A percentile compares a stretch with the other conserved stretches of the same genome.
Evolutionary conservation across 1,140 invertebrate genomes (phyloP).

Genomic region (Drosophila subobscura): DNA sequence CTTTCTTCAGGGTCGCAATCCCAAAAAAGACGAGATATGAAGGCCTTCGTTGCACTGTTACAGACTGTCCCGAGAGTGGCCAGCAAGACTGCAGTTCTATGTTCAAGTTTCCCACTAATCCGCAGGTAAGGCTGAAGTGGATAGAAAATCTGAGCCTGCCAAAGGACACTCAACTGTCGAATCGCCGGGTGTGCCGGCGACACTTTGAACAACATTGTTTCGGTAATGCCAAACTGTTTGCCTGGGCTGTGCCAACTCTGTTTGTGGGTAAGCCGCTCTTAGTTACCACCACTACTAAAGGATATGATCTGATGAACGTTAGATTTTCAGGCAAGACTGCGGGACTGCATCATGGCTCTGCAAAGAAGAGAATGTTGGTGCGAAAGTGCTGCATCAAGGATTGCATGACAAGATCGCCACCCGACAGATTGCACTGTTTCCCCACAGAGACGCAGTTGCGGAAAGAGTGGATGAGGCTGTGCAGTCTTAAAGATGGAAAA

Average conservation of each 20-base stretch:
- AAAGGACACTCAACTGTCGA: slow-evolving; percentile 17
- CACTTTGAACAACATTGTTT: slow-evolving; percentile 31
- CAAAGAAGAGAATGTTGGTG: background rate
- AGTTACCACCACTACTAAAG: too few species aligned
- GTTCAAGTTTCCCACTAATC: slow-evolving; percentile 36
- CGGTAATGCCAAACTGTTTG: slow-evolving; percentile 32
- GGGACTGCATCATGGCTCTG: background rate
- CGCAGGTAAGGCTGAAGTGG: slow-evolving; percentile 22
- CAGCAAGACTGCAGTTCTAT: slow-evolving; percentile 29
- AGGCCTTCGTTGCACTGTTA: slow-evolving; percentile 23
- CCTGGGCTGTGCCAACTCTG: slow-evolving; percentile 31
- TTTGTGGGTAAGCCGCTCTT: slow-evolving; percentile 11
- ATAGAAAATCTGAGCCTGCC: slow-evolving; percentile 16
- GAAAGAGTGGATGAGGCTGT: slow-evolving; percentile 18
- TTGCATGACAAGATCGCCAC: slow-evolving; percentile 12
- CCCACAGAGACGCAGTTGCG: slow-evolving; percentile 24
- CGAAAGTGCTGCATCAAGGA: slow-evolving; percentile 21
- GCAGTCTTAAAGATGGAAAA: slow-evolving; percentile 1
- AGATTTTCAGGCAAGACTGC: slow-evolving; percentile 1
- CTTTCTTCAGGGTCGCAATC: background rate
- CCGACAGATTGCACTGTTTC: slow-evolving; percentile 27
- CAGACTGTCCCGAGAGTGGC: slow-evolving; percentile 22
- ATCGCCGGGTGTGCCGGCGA: slow-evolving; percentile 26
- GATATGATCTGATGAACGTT: background rate
- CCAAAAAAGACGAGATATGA: slow-evolving; percentile 15